Evolutionary conservation across 2,113 vertebrate species (phyloP).

Genomic region (Neofelis nebulosa): DNA sequence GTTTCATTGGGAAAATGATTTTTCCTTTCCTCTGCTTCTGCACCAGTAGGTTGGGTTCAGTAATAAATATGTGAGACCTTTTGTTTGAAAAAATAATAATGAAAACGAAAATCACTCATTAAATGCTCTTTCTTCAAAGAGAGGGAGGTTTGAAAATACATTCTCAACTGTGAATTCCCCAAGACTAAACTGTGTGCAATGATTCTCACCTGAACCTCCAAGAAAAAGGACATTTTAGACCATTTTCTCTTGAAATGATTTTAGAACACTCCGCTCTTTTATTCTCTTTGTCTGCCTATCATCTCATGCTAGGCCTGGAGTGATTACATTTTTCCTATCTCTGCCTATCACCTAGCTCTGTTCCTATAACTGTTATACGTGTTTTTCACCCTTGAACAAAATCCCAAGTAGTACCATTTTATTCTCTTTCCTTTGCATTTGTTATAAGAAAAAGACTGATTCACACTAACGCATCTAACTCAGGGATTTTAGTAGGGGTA

Average conservation of each 20-base stretch:
- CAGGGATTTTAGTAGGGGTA: not conserved
- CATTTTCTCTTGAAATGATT: not conserved
- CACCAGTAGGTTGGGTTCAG: not conserved
- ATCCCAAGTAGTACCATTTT: not conserved
- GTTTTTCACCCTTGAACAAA: not conserved
- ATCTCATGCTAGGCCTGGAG: not conserved
- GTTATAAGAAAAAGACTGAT: conserved; percentile 18
- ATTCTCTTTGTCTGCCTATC: not conserved
- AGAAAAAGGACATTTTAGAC: not conserved
- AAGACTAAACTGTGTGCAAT: not conserved
- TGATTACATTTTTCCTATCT: not conserved
- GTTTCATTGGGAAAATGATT: not conserved
- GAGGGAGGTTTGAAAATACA: not conserved
- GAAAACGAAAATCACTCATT: not conserved
- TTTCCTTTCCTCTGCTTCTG: not conserved
- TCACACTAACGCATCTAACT: not conserved
- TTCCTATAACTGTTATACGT: not conserved
- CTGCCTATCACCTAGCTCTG: not conserved
- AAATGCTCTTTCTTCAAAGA: not conserved
- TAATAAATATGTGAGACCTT: not conserved
- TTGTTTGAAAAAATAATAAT: not conserved
- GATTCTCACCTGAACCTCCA: not conserved
- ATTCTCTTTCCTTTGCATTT: not conserved
- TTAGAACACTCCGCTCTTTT: not conserved
- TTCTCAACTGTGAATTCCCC: not conserved